Evolutionary conservation across 1,140 invertebrate species (phyloP), one percentile per base, ranked within the genome.

Genomic region (Metaphire vulgaris): DNA sequence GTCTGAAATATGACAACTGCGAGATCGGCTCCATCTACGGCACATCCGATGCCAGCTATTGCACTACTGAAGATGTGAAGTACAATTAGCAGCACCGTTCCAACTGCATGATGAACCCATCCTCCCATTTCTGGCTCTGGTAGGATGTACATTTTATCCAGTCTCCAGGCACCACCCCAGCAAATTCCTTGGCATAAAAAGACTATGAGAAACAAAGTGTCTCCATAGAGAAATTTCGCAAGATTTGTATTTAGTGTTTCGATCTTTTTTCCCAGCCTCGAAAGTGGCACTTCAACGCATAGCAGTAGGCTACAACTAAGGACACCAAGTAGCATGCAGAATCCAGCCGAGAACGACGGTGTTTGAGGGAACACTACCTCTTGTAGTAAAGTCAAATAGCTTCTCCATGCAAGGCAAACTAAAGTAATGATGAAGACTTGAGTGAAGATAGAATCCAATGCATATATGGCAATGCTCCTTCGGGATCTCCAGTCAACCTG

Each of bases 71-170:
- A 56, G 21, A 56, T 56, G 6, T 56, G 41, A 56, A 56, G 41
- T 56, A 21, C 41, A 6, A 21, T 56, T 21, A 56, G 21, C 6
- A 56, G 41, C 6, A 21, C 41, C 6, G 41, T 56, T 56, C 41
- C 41, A 6, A 56, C 6, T 12, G 6, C 41, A 56, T 56, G 41
- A 56, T 56, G 41, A 56, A 56, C 21, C 41, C 41, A 56, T 6
- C 41, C 41, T 56, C 41, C 41, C 6, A 56, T 56, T 21, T 12
- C 6, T 56, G 41, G 41, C 6, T 56, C 41, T 12, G 41, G 41
- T 56, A 56, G 41, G 41, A 56, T 56, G 41, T 56, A 56, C 41
- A 56, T 56, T 21, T 56, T 56, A 56, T 56, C 41, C 41, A 56
- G 41, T 56, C 41, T 6, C 41, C 41, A 56, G 21, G 41, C 41